Evolutionary conservation across 1,140 invertebrate species (phyloP).

Genomic region (Brachionus rotundiformis): DNA sequence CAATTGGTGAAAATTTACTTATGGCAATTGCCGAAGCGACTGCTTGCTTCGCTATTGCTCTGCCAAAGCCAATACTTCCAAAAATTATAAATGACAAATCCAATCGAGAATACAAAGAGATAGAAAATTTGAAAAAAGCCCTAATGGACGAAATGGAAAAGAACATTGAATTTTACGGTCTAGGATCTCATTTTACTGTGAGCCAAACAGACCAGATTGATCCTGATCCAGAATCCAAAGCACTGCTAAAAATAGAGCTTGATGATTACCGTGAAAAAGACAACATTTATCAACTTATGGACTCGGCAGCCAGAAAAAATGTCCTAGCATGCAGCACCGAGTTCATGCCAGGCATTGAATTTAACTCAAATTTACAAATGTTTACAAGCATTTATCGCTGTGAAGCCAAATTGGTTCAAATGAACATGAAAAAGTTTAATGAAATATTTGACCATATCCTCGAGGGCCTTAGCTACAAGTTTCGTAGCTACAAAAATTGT

Average conservation of each 20-base stretch:
- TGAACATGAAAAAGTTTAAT: conserved; percentile 65
- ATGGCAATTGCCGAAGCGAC: conserved; percentile 73
- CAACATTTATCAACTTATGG: conserved; percentile 75
- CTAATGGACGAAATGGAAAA: background rate
- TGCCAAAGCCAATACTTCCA: conserved; percentile 43
- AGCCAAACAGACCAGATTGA: background rate
- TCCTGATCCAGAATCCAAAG: background rate
- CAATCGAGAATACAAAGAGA: background rate
- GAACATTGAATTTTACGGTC: conserved; percentile 12
- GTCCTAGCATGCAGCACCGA: conserved; percentile 83
- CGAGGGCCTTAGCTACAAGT: conserved; percentile 39
- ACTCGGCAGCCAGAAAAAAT: conserved; percentile 75
- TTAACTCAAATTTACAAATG: conserved; percentile 71
- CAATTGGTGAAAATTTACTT: conserved; percentile 82
- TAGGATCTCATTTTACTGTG: background rate
- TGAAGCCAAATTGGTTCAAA: background rate
- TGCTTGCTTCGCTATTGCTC: conserved; percentile 21
- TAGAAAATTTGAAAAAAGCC: conserved; percentile 20
- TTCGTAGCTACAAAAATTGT: conserved; percentile 20
- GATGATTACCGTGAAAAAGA: conserved; percentile 84
- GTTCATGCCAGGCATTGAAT: conserved; percentile 72
- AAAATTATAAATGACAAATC: conserved; percentile 20
- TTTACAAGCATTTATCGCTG: background rate
- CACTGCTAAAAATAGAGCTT: conserved; percentile 66
- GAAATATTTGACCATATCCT: conserved; percentile 76